phyloP scores from a whole-genome alignment of 2,888 invertebrate genomes.

The Theretra japonica region DNA sequence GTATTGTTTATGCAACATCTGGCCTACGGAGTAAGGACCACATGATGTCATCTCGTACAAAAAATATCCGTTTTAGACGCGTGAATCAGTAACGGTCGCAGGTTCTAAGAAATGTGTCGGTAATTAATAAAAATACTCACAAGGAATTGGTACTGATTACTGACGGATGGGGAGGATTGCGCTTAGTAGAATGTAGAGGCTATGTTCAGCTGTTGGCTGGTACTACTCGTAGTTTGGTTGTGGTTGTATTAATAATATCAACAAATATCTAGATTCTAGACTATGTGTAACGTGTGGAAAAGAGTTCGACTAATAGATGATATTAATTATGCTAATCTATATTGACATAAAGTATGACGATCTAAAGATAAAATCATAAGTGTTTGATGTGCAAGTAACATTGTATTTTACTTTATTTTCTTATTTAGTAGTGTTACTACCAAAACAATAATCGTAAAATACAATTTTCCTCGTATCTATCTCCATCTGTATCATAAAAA shows the following conservation, averaged over 20 bases:
- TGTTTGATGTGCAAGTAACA: no score
- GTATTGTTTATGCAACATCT: conserved; percentile 7
- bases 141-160: neutral
- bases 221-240: no score
- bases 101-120: no score
- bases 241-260: no score
- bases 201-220: neutral
- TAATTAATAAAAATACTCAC: no score
- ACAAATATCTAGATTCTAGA: no score
- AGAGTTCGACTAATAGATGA: no score
- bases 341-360: no score
- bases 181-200: neutral
- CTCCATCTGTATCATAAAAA: neutral
- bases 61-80: conserved; percentile 7
- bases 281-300: no score
- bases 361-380: no score
- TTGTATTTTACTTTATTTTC: no score
- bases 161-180: neutral
- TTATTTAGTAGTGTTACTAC: neutral
- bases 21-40: conserved; percentile 6
- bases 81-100: neutral
- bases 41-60: conserved; percentile 2
- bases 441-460: neutral
- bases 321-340: no score
- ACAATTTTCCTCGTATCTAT: neutral